Percentiles rank a stretch among this genome's conserved stretches.
phyloP scores from a whole-genome alignment of 2,113 vertebrate genomes.

The Hyaena hyaena region DNA sequence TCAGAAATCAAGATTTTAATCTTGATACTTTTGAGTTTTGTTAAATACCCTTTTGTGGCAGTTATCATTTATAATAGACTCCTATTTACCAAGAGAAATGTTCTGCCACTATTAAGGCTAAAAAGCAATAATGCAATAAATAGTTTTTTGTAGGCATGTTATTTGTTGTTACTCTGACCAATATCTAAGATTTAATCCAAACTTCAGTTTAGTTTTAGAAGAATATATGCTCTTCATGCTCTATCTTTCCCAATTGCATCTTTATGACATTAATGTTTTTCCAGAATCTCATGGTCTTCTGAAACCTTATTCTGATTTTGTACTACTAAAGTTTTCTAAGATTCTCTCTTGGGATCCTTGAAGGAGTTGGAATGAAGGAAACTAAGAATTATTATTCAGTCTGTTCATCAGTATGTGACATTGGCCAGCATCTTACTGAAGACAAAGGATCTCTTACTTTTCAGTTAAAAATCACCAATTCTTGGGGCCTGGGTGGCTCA shows the following conservation, averaged over 20 bases:
- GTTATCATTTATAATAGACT: conserved; percentile 31
- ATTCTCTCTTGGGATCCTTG: conserved; percentile 9
- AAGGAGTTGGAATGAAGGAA: neutral
- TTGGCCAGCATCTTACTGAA: conserved; percentile 19
- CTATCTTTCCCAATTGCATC: neutral
- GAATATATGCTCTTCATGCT: neutral
- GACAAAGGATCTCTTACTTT: conserved; percentile 36
- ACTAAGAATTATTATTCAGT: neutral
- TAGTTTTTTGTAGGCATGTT: neutral
- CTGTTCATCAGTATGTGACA: neutral
- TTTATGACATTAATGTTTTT: conserved; percentile 41
- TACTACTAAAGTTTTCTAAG: conserved; percentile 23
- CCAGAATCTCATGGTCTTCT: neutral
- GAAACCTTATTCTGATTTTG: conserved; percentile 44
- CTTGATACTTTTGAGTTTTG: conserved; percentile 14
- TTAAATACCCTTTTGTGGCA: conserved; percentile 6
- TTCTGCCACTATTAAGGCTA: neutral
- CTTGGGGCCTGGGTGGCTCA: too few relatives aligned
- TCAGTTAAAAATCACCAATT: conserved; percentile 14
- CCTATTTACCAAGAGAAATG: neutral
- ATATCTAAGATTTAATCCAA: conserved; percentile 18
- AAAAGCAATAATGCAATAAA: conserved; percentile 41
- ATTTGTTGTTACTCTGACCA: conserved; percentile 34
- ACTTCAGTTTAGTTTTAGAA: conserved; percentile 23
- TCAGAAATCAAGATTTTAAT: conserved; percentile 40